These are phyloP conservation scores for Tichodroma muraria DNA, from an alignment of 2,113 vertebrate genomes.

Conservation along the genomic window DNA sequence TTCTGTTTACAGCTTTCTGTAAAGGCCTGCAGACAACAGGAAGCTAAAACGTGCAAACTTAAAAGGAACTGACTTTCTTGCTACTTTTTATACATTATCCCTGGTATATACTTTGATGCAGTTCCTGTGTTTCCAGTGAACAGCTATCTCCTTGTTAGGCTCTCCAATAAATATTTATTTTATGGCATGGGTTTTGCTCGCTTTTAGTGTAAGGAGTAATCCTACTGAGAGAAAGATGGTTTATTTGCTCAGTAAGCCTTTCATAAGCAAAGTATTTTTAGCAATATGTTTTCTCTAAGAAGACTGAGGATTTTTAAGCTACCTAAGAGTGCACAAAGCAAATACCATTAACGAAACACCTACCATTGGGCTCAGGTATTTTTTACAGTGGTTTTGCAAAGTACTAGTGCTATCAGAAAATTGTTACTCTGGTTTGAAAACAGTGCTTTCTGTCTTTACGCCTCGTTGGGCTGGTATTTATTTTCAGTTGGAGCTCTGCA, in stretches of 20 bases:
- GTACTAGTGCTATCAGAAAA: neutral
- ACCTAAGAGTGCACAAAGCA: neutral
- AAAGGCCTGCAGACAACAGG: neutral
- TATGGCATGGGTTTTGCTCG: constrained; percentile 29
- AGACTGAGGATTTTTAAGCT: neutral
- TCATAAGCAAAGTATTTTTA: constrained; percentile 43
- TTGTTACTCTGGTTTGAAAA: neutral
- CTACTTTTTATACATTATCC: neutral
- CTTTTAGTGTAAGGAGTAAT: constrained; percentile 48
- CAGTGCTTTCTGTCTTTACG: neutral
- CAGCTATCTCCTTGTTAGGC: constrained; percentile 12
- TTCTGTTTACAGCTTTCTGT: neutral
- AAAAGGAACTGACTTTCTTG: neutral
- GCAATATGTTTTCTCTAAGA: neutral
- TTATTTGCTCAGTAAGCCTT: constrained; percentile 20
- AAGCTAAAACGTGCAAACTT: neutral
- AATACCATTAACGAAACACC: neutral
- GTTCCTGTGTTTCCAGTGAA: neutral
- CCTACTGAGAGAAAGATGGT: constrained; percentile 26
- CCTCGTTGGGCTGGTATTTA: neutral
- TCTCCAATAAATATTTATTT: constrained; percentile 32
- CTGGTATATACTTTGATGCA: neutral
- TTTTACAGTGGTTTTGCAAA: neutral
- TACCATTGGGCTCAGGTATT: neutral
- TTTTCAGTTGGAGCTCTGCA: neutral